Evolutionary conservation across 2,797 vertebrate genomes (phyloP).

Genomic region (Mionectes olivaceus): DNA sequence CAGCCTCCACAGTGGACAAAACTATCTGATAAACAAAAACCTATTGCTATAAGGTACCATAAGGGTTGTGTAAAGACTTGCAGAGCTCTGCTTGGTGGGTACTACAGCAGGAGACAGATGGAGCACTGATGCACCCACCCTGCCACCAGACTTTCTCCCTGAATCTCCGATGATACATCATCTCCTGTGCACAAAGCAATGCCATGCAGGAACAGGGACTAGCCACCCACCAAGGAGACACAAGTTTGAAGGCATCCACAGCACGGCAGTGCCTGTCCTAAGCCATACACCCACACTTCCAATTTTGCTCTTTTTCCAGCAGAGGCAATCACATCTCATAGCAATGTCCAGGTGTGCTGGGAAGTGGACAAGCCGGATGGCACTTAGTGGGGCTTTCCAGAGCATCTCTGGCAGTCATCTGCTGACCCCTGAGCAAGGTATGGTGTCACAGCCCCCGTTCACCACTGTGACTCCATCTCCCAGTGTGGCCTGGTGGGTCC

Average conservation of each 20-base stretch:
- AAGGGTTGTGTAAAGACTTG: background rate
- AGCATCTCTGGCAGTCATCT: background rate
- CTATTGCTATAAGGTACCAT: background rate
- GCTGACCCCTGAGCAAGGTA: background rate
- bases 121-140: accelerated
- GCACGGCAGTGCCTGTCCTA: accelerated
- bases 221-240: accelerated
- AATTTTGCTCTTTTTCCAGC: background rate
- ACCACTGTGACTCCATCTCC: accelerated
- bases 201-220: accelerated
- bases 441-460: background rate
- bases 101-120: background rate
- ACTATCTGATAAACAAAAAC: background rate
- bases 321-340: background rate
- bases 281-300: accelerated
- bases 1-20: background rate
- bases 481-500: background rate
- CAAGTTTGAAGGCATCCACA: background rate
- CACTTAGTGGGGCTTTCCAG: background rate
- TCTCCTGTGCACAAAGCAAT: background rate
- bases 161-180: background rate
- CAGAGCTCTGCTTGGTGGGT: background rate
- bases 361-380: background rate
- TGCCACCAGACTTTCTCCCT: background rate
- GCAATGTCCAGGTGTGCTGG: background rate